These are phyloP conservation scores for Myanophis thanlyinensis DNA, from an alignment of 2,113 vertebrate species.

Conservation along the genomic window DNA sequence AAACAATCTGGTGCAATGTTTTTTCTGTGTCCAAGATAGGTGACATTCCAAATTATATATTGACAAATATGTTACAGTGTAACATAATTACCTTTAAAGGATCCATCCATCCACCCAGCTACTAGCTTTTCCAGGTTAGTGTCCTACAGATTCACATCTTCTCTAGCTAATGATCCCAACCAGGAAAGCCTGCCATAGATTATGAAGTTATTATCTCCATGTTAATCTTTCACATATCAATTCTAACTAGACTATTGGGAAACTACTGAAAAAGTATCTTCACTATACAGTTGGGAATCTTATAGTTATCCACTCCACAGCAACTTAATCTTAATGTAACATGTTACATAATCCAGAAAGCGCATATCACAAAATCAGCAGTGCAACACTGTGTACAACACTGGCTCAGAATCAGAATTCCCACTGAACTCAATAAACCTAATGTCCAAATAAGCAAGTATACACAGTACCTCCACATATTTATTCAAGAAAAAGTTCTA, in stretches of 20 bases:
- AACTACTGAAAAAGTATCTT: neutral
- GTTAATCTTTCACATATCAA: neutral
- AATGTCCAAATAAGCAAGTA: neutral
- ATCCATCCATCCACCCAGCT: neutral
- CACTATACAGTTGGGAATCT: neutral
- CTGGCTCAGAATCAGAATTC: neutral
- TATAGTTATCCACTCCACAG: neutral
- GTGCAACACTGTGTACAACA: neutral
- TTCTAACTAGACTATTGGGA: neutral
- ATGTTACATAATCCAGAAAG: neutral
- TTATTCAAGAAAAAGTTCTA: neutral
- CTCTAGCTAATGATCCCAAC: neutral
- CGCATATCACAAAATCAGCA: neutral
- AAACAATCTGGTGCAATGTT: neutral
- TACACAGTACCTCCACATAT: neutral
- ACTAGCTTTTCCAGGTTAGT: neutral
- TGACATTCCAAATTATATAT: neutral
- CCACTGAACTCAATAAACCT: neutral
- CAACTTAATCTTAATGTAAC: neutral
- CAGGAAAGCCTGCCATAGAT: neutral
- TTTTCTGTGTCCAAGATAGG: neutral
- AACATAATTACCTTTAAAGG: neutral
- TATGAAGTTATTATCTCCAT: too few species aligned
- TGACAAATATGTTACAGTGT: neutral
- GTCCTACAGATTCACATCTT: neutral